These are phyloP conservation scores for Drosophila pegasa DNA, from an alignment of 2,888 invertebrate genomes.

Conservation along the genomic window DNA sequence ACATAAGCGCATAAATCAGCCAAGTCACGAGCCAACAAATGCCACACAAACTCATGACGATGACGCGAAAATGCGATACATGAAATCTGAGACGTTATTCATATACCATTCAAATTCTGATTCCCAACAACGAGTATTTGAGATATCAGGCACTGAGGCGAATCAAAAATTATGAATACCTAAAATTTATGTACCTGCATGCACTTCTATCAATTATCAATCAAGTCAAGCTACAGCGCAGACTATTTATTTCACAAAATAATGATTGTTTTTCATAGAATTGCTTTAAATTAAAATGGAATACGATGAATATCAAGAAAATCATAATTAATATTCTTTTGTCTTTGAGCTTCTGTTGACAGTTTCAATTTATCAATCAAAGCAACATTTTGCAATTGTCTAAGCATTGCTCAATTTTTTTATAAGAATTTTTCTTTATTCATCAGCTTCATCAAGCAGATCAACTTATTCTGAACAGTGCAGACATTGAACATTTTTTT, in stretches of 20 bases:
- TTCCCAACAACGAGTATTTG: neutral
- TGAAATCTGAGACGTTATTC: neutral
- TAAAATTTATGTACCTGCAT: neutral
- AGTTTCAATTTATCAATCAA: neutral
- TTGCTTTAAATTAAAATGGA: neutral
- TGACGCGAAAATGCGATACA: neutral
- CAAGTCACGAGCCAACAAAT: conserved; percentile 75
- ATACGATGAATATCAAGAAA: too few relatives aligned
- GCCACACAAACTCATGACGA: conserved; percentile 51
- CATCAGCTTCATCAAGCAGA: too few relatives aligned
- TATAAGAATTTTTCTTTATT: too few relatives aligned
- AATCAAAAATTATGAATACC: neutral
- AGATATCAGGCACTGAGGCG: neutral
- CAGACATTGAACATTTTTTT: too few relatives aligned
- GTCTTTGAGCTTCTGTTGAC: too few relatives aligned
- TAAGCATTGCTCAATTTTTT: too few relatives aligned
- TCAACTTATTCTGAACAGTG: too few relatives aligned
- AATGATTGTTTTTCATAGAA: neutral
- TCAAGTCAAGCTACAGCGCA: too few relatives aligned
- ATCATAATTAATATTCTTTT: neutral
- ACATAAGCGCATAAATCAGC: conserved; percentile 78
- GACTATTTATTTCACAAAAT: neutral
- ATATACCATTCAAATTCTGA: neutral
- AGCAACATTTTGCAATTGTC: too few relatives aligned
- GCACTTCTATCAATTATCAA: neutral